Evolutionary conservation across 1,140 invertebrate genomes (phyloP), one percentile per base, ranked within the genome.

Genomic region (Leptopilina clavipes): DNA sequence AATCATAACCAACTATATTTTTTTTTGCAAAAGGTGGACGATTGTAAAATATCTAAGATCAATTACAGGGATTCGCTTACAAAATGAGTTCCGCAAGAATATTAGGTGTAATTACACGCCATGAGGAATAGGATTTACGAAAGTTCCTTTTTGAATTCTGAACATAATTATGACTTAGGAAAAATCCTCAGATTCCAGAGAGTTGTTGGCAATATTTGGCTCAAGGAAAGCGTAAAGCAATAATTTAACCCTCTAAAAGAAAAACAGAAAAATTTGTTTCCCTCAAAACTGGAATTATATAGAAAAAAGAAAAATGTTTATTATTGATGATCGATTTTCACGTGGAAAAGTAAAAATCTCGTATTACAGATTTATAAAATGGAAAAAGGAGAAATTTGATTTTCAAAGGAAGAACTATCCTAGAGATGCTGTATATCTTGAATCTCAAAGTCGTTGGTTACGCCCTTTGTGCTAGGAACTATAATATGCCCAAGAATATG

Each of bases 1-100:
- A 31, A 31, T 31, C 25, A 31, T 31, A 1, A 31, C 1, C 1
- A 31, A 31, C 25, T 31, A n/a, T 14, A n/a, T n/a, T n/a, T n/a
- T 11, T 45, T 45, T 45, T 6, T 14, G 11, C 44, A 45, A 45
- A 44, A 11, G 43, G 8, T 9, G 12, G 12, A 12, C 8, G 43
- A 45, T 14, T 14, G 44, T 45, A 45, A 45, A 45, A 45, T 45
- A 45, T 45, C 14, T 45, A 59, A 19, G 19, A 59, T 54, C 48
- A 18, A 56, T 56, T 45, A 45, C 56, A 19, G 9, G 19, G 19
- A 59, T 22, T 59, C 19, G 56, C 19, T 59, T 59, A 59, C 56
- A 31, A 59, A 59, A 59, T 59, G 22, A 12, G 56, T 59, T 59
- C 19, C 19, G 56, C 56, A 59, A 59, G 56, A 59, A 59, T 59